A percentile compares a stretch with the other conserved stretches of the same genome.
Conservation (phyloP, 2,113 vertebrate species). For the Bubo bubo region DNA sequence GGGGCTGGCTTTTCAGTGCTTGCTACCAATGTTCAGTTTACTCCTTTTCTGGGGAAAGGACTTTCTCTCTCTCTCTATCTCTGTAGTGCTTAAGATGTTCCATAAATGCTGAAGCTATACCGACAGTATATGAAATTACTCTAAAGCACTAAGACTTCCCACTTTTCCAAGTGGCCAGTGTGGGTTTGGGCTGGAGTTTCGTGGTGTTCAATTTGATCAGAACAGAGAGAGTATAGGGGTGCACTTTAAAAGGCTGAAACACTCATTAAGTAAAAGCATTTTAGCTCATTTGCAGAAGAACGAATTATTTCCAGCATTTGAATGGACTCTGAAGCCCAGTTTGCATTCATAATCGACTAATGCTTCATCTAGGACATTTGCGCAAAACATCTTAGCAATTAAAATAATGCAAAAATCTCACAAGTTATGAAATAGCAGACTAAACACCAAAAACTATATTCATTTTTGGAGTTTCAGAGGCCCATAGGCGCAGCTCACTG, state of each 20-base stretch:
- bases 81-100: not conserved
- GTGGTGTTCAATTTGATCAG: not conserved
- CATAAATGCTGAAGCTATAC: not conserved
- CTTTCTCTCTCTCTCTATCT: not conserved
- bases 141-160: not conserved
- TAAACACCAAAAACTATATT: not conserved
- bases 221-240: not conserved
- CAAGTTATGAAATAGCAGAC: not conserved
- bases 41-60: not conserved
- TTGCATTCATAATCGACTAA: conserved; percentile 28
- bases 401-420: not conserved
- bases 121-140: not conserved
- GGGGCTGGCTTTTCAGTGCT: not conserved
- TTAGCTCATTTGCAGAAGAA: not conserved
- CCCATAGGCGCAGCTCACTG: not conserved
- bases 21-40: not conserved
- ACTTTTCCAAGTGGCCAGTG: not conserved
- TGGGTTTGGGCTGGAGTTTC: not conserved
- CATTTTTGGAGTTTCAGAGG: not conserved
- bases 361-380: conserved; percentile 8
- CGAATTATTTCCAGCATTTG: not conserved
- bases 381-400: conserved; percentile 14
- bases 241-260: not conserved
- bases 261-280: conserved; percentile 15
- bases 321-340: conserved; percentile 5